These are phyloP conservation scores for Eupithecia pulchellata DNA, from an alignment of 2,888 invertebrate genomes.

Conservation along the genomic window DNA sequence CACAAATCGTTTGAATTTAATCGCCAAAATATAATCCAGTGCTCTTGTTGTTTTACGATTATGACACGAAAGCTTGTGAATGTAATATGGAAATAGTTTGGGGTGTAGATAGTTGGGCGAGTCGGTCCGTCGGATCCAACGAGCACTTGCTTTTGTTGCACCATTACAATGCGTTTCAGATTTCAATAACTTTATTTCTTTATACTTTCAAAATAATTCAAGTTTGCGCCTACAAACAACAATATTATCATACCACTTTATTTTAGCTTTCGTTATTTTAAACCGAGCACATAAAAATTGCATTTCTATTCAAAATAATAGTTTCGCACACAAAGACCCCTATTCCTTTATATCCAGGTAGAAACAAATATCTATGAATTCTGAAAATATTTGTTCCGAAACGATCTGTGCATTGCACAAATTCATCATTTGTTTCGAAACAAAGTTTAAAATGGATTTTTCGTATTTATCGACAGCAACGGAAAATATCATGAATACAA, in stretches of 20 bases:
- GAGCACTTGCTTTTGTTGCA: slow-evolving; percentile 61
- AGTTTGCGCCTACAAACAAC: slow-evolving; percentile 71
- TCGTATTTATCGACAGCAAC: slow-evolving; percentile 12
- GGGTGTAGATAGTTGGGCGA: slow-evolving; percentile 26
- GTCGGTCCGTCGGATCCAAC: slow-evolving; percentile 52
- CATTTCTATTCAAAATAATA: slow-evolving; percentile 14
- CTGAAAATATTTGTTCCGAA: slow-evolving; percentile 24
- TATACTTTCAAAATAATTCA: too few species aligned
- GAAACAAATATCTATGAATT: slow-evolving; percentile 13
- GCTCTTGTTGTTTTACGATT: slow-evolving; percentile 9
- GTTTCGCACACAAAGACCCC: slow-evolving; percentile 15
- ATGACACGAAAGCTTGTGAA: slow-evolving; percentile 7
- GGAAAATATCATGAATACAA: slow-evolving; percentile 27
- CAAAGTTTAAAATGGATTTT: slow-evolving; percentile 3
- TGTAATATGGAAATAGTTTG: slow-evolving; percentile 11
- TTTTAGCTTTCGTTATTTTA: slow-evolving; percentile 52
- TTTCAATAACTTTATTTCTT: too few species aligned
- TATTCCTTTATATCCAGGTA: not conserved
- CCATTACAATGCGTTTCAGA: slow-evolving; percentile 61
- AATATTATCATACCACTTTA: slow-evolving; percentile 62
- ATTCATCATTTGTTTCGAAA: slow-evolving; percentile 9
- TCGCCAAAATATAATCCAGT: slow-evolving; percentile 9
- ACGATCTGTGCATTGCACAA: slow-evolving; percentile 8
- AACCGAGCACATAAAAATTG: slow-evolving; percentile 13
- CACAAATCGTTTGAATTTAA: slow-evolving; percentile 20